Conservation (phyloP, 1,140 invertebrate genomes). For the Calephelis virginiensis region DNA sequence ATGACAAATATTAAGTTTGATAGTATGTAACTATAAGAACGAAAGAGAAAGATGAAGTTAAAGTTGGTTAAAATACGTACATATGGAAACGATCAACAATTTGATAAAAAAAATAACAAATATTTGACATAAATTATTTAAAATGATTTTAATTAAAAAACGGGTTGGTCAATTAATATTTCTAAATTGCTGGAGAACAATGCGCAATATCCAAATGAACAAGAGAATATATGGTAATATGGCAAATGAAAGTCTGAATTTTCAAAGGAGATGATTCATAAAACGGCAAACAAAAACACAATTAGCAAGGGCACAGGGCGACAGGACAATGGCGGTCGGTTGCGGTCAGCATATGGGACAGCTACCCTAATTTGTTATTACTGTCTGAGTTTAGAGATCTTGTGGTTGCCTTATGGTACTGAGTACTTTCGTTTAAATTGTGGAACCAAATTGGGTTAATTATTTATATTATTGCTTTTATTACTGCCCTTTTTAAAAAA, state of each 20-base stretch:
- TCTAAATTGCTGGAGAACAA: neutral
- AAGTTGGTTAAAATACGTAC: too few relatives aligned
- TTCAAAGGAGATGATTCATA: slow-evolving; percentile 25
- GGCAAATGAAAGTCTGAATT: slow-evolving; percentile 12
- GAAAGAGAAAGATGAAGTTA: too few relatives aligned
- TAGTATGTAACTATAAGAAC: too few relatives aligned
- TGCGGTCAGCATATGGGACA: slow-evolving; percentile 32
- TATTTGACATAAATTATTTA: too few relatives aligned
- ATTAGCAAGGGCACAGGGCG: slow-evolving; percentile 42
- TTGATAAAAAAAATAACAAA: too few relatives aligned
- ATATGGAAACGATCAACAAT: too few relatives aligned
- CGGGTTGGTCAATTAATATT: neutral
- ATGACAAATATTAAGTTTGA: too few relatives aligned
- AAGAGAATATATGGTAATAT: slow-evolving; percentile 12
- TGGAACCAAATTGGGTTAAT: neutral
- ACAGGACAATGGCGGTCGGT: slow-evolving; percentile 40
- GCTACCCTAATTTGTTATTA: slow-evolving; percentile 56
- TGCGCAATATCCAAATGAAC: slow-evolving; percentile 2
- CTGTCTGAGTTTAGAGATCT: slow-evolving; percentile 39
- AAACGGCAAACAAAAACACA: slow-evolving; percentile 60
- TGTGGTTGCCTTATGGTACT: slow-evolving; percentile 39
- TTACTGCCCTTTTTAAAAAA: too few relatives aligned
- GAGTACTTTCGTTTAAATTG: neutral
- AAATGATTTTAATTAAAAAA: slow-evolving; percentile 1
- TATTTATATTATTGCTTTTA: neutral